Percentiles rank a stretch among this genome's conserved stretches.
Conservation (phyloP, 2,888 invertebrate genomes). For the Endotricha flammealis region DNA sequence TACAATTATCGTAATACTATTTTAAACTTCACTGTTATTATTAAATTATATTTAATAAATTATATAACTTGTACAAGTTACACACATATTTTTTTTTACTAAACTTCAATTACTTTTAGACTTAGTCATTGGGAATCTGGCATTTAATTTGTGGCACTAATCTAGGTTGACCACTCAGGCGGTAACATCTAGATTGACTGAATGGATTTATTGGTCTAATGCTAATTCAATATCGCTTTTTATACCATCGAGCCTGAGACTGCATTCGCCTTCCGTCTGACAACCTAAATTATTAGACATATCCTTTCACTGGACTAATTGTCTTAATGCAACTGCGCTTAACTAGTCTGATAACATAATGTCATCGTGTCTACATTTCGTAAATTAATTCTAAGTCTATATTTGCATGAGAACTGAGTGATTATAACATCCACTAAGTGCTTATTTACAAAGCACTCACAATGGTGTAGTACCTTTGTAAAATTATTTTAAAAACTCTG, state of each 20-base stretch:
- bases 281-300: conserved; percentile 39
- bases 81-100: too few relatives aligned
- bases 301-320: conserved; percentile 68
- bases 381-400: conserved; percentile 36
- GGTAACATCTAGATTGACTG: conserved; percentile 69
- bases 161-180: conserved; percentile 70
- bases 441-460: too few relatives aligned
- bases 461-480: too few relatives aligned
- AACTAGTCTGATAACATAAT: conserved; percentile 58
- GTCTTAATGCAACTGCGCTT: conserved; percentile 54
- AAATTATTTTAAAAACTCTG: too few relatives aligned
- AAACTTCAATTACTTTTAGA: too few relatives aligned
- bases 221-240: conserved; percentile 69
- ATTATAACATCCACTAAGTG: too few relatives aligned
- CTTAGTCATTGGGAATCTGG: conserved; percentile 72
- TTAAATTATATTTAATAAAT: too few relatives aligned
- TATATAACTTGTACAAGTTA: too few relatives aligned
- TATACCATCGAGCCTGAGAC: conserved; percentile 49
- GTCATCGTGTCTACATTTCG: conserved; percentile 61
- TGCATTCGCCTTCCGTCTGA: conserved; percentile 48
- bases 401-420: conserved; percentile 3
- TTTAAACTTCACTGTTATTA: too few relatives aligned
- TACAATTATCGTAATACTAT: too few relatives aligned
- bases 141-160: conserved; percentile 64
- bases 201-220: conserved; percentile 70